Percentiles rank a stretch among this genome's conserved stretches.
Conservation (phyloP, 2,113 vertebrate species). For the Hirundichthys speculiger region DNA sequence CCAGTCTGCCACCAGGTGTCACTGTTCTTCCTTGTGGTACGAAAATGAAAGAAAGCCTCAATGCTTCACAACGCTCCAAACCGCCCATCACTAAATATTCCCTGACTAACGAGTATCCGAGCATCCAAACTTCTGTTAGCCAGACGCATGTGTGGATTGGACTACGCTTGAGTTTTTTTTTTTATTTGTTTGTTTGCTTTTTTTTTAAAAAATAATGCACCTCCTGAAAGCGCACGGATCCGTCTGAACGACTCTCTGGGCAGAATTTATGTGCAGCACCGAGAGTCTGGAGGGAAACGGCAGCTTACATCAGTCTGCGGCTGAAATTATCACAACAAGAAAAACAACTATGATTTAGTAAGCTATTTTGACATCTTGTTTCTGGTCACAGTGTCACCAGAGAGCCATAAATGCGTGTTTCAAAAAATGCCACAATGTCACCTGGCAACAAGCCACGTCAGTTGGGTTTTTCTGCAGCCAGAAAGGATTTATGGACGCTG, state of each 20-base stretch:
- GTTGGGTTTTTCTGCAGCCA: slow-evolving; percentile 39
- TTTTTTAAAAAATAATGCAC: no score
- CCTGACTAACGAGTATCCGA: no score
- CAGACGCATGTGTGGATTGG: no score
- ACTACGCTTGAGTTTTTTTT: no score
- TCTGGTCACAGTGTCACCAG: slow-evolving; percentile 53
- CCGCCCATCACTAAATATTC: no score
- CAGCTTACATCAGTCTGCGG: slow-evolving; percentile 52
- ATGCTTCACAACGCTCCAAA: no score
- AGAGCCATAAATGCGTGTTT: slow-evolving; percentile 42
- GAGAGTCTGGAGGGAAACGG: slow-evolving; percentile 31
- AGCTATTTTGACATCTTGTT: slow-evolving; percentile 58
- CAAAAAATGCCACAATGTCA: slow-evolving; percentile 49
- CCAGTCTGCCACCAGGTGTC: no score
- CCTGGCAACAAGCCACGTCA: slow-evolving; percentile 37
- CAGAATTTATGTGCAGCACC: slow-evolving; percentile 37
- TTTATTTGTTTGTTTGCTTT: no score
- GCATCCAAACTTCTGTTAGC: no score
- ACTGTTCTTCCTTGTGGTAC: no score
- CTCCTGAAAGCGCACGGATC: neutral
- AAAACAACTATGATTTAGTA: slow-evolving; percentile 57
- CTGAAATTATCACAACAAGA: slow-evolving; percentile 54
- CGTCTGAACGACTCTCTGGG: slow-evolving; percentile 21
- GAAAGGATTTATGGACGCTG: slow-evolving; percentile 47
- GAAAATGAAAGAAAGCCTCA: no score